Percentiles rank a stretch among this genome's conserved stretches.
Evolutionary conservation across 2,888 invertebrate genomes (phyloP).

Genomic region (Athetis lepigone): DNA sequence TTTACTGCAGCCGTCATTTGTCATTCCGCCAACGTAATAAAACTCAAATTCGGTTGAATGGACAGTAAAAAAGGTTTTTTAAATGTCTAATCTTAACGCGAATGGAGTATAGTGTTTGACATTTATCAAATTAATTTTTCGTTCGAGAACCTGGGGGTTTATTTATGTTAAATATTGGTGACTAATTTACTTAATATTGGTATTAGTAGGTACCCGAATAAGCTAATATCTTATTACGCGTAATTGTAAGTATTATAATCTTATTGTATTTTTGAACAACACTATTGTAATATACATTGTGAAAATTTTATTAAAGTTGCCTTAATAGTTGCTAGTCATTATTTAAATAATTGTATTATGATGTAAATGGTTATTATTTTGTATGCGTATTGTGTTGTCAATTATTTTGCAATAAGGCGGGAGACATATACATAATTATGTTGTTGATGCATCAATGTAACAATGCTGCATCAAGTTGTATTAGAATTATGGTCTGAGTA

Average conservation of each 20-base stretch:
- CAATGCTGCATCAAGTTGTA: conserved; percentile 51
- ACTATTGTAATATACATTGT: conserved; percentile 55
- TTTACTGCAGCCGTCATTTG: too few relatives aligned
- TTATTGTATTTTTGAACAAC: conserved; percentile 62
- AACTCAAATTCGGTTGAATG: too few relatives aligned
- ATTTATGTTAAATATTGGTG: conserved; percentile 8
- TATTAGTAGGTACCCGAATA: conserved; percentile 30
- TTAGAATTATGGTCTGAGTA: conserved; percentile 56
- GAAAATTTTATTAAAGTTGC: conserved; percentile 71
- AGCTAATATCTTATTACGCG: conserved; percentile 34
- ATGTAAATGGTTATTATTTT: conserved; percentile 45
- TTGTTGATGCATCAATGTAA: conserved; percentile 26
- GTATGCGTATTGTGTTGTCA: conserved; percentile 44
- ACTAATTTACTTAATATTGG: conserved; percentile 16
- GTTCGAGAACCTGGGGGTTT: not conserved
- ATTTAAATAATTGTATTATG: conserved; percentile 57
- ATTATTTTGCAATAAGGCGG: conserved; percentile 46
- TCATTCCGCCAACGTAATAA: too few relatives aligned
- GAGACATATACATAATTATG: conserved; percentile 14
- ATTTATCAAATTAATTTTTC: not conserved
- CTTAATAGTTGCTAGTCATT: conserved; percentile 83
- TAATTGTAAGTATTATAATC: conserved; percentile 53
- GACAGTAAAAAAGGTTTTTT: too few relatives aligned
- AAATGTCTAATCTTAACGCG: too few relatives aligned
- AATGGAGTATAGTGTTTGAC: too few relatives aligned